Percentiles rank a stretch among this genome's conserved stretches.
These are phyloP conservation scores for Chrosomus eos DNA, from an alignment of 2,797 vertebrate species.

Conservation along the genomic window DNA sequence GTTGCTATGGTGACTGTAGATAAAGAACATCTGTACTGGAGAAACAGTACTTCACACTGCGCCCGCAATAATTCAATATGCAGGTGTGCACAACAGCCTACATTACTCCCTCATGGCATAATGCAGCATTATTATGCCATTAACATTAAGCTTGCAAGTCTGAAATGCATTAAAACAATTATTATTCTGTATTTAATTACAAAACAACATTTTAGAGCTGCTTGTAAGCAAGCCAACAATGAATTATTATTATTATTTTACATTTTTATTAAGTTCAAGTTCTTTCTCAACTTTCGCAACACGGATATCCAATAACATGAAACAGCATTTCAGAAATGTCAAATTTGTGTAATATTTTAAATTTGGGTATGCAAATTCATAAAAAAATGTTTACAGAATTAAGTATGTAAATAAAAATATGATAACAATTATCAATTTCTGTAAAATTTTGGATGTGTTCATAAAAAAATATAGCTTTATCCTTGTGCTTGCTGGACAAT, in stretches of 20 bases:
- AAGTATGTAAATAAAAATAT: no score
- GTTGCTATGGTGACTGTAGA: constrained; percentile 57
- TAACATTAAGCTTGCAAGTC: not conserved
- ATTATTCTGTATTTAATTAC: not conserved
- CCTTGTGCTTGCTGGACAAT: not conserved
- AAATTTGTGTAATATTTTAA: no score
- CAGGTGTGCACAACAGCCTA: constrained; percentile 11
- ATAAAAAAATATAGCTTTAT: not conserved
- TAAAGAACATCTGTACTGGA: constrained; percentile 30
- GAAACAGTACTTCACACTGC: constrained; percentile 3
- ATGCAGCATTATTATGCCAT: not conserved
- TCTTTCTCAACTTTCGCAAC: no score
- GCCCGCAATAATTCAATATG: not conserved
- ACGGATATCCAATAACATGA: no score
- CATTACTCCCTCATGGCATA: not conserved
- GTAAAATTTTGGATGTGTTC: not conserved
- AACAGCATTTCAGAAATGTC: no score
- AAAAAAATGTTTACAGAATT: no score
- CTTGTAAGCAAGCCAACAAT: not conserved
- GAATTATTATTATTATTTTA: no score
- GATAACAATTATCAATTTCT: not conserved
- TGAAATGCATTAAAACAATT: not conserved
- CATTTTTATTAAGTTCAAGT: no score
- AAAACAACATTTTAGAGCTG: not conserved
- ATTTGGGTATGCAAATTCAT: no score